These are phyloP conservation scores for Lepus townsendii DNA, from an alignment of 2,797 vertebrate species.

Conservation along the genomic window DNA sequence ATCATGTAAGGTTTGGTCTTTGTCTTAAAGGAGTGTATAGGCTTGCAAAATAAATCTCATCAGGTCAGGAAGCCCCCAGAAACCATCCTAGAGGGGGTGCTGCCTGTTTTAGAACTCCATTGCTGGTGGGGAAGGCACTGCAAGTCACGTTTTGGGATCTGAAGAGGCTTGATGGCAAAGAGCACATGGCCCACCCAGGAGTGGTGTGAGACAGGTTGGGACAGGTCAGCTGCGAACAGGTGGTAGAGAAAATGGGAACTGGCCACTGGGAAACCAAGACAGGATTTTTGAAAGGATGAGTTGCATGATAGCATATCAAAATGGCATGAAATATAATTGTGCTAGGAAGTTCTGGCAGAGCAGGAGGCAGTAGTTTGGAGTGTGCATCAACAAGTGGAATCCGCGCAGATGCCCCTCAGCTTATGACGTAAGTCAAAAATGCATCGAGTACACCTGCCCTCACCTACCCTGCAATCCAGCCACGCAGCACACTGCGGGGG, in stretches of 20 bases:
- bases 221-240: not conserved
- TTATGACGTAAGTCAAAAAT: not conserved
- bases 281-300: constrained; percentile 11
- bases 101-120: not conserved
- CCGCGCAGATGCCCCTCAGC: not conserved
- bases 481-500: not conserved
- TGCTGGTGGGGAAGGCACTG: not conserved
- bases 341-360: not conserved
- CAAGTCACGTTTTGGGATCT: not conserved
- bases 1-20: not conserved
- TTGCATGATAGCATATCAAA: not conserved
- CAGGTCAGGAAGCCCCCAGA: not conserved
- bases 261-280: not conserved
- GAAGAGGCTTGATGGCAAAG: not conserved
- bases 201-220: not conserved
- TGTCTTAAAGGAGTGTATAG: constrained; percentile 24
- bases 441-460: not conserved
- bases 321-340: not conserved
- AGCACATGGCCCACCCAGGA: not conserved
- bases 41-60: not conserved
- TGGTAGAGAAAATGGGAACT: not conserved
- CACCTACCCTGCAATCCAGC: not conserved
- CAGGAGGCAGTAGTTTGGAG: not conserved
- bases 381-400: not conserved
- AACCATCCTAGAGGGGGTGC: not conserved